Base-by-base conservation (phyloP, 2,113 vertebrate genomes). In the Salminus brasiliensis region DNA sequence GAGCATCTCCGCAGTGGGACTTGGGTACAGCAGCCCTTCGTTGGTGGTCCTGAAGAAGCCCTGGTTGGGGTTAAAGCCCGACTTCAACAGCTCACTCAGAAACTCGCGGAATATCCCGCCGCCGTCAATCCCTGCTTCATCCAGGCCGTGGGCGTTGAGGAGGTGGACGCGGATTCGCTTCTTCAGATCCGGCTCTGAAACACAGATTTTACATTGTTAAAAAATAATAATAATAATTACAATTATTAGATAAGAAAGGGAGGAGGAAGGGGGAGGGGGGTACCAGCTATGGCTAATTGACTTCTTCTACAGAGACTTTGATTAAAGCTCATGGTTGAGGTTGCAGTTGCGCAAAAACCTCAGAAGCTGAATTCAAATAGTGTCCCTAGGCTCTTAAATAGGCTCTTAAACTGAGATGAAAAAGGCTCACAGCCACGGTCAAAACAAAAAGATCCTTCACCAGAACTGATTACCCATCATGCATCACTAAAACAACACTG, bases 61-160 rank as follows among this genome's bases (percentile, higher is more conserved):
- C 88, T 99, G 98, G 89, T 98, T 99, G 70, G 97, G 97, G 81
- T 98, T 99, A 88, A 99, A 99, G 78, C 96, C 97, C 0, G 97
- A 97, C 85, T 98, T 98, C 66, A 99, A 95, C 16, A 99, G 95
- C 81, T 99, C 97, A 12, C 96, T 99, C 74, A 99, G 92, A 87
- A 99, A 99, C 89, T 99, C 98, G 43, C 98, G 91, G 88, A 99
- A 99, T 90, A 99, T 97, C 21, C 98, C 98, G 0, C 98, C 98
- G 0, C 98, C 98, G 23, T 99, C 98, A 5, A 99, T 98, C 30
- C 98, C 98, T 0, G 98, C 98, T 91, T 99, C 98, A 72, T 99
- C 98, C 77, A 99, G 92, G 53, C 98, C 98, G 0, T 98, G 97
- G 1, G 98, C 94, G 49, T 99, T 99, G 39, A 99, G 94, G 69